A percentile compares a stretch with the other conserved stretches of the same genome.
Conservation (phyloP, 2,888 invertebrate species). For the Deroplatys truncata region DNA sequence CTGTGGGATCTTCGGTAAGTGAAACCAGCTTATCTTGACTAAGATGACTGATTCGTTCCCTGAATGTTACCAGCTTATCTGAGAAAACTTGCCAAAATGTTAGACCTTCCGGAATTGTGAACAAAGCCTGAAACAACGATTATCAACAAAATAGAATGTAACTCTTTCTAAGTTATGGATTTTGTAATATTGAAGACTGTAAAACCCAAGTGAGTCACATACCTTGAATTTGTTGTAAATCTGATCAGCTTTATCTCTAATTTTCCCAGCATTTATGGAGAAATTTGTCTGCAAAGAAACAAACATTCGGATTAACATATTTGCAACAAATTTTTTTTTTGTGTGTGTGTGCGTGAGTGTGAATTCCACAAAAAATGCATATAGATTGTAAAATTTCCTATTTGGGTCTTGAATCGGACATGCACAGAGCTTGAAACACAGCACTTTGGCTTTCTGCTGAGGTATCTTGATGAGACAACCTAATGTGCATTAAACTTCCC, state of each 20-base stretch:
- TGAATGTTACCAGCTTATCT: slow-evolving; percentile 63
- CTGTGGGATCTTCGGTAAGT: slow-evolving; percentile 57
- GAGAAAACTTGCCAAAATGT: slow-evolving; percentile 71
- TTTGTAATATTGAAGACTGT: too few relatives aligned
- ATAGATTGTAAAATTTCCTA: too few relatives aligned
- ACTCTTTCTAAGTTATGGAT: too few relatives aligned
- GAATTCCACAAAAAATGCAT: too few relatives aligned
- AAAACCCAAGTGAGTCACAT: slow-evolving; percentile 27
- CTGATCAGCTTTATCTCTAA: slow-evolving; percentile 65
- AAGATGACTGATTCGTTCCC: slow-evolving; percentile 60
- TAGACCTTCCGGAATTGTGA: slow-evolving; percentile 56
- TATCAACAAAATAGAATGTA: neutral
- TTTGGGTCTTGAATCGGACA: too few relatives aligned
- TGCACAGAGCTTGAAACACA: too few relatives aligned
- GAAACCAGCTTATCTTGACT: slow-evolving; percentile 56
- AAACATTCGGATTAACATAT: neutral
- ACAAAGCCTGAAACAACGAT: slow-evolving; percentile 51
- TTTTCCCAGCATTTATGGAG: slow-evolving; percentile 61
- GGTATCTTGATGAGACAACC: too few relatives aligned
- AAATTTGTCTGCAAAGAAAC: slow-evolving; percentile 47
- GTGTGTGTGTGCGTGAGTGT: too few relatives aligned
- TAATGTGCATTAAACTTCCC: too few relatives aligned
- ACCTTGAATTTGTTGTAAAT: slow-evolving; percentile 56
- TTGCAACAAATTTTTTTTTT: too few relatives aligned
- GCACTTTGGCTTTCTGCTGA: too few relatives aligned